phyloP scores from a whole-genome alignment of 1,140 invertebrate genomes.

The Helicoverpa zea region DNA sequence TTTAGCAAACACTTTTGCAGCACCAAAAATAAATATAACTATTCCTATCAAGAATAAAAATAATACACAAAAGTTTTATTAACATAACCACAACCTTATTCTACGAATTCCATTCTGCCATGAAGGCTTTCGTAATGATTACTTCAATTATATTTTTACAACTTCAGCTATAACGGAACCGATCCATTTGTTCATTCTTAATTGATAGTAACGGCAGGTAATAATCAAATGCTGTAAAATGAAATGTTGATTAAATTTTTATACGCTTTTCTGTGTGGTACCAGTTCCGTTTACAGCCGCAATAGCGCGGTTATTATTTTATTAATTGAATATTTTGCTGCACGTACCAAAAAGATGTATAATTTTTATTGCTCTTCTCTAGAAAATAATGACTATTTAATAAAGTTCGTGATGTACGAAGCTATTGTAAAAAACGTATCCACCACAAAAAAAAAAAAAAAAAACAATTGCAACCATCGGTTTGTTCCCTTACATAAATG shows the following conservation, averaged over 20 bases:
- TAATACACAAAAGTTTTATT: neutral
- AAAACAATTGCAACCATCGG: too few relatives aligned
- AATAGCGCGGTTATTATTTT: slow-evolving; percentile 4
- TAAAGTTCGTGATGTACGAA: too few relatives aligned
- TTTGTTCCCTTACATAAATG: too few relatives aligned
- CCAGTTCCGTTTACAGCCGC: slow-evolving; percentile 22
- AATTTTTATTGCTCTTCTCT: too few relatives aligned
- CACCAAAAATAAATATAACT: too few relatives aligned
- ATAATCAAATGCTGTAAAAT: slow-evolving; percentile 40
- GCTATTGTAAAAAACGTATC: too few relatives aligned
- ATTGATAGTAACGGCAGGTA: slow-evolving; percentile 50
- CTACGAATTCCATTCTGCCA: slow-evolving; percentile 30
- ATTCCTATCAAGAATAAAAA: neutral
- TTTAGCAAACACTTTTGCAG: too few relatives aligned
- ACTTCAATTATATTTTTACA: slow-evolving; percentile 52
- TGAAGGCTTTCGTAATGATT: slow-evolving; percentile 50
- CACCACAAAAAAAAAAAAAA: too few relatives aligned
- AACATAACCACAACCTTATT: slow-evolving; percentile 2
- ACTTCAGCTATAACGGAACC: slow-evolving; percentile 40
- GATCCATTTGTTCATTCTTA: slow-evolving; percentile 49
- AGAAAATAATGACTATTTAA: too few relatives aligned
- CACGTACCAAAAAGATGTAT: neutral
- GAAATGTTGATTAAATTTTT: slow-evolving; percentile 34
- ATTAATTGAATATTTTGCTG: slow-evolving; percentile 15
- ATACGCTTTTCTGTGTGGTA: slow-evolving; percentile 4